phyloP scores from a whole-genome alignment of 2,113 vertebrate species.

The Myiozetetes cayanensis region DNA sequence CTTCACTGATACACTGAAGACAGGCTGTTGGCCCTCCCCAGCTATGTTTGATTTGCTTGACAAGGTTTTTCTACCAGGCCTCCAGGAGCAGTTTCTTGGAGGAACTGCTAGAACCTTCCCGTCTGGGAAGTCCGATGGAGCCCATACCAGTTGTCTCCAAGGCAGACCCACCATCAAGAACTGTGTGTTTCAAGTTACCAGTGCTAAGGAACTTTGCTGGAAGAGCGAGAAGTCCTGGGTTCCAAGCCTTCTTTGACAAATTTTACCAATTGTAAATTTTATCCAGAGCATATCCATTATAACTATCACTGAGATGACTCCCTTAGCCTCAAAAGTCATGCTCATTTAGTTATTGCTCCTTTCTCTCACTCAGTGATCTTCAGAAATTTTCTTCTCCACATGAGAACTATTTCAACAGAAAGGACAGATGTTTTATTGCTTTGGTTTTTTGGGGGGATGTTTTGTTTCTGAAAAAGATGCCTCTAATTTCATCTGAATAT shows the following conservation, averaged over 20 bases:
- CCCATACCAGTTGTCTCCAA: not conserved
- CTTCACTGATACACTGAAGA: not conserved
- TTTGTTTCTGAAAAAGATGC: not conserved
- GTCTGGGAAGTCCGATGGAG: rapidly evolving
- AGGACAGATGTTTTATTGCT: not conserved
- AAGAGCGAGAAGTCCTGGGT: not conserved
- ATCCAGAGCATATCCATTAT: not conserved
- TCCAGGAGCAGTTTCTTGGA: not conserved
- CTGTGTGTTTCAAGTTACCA: not conserved
- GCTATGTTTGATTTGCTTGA: not conserved
- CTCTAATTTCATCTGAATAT: not conserved
- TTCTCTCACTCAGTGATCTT: not conserved
- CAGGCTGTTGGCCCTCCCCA: not conserved
- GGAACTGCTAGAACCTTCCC: not conserved
- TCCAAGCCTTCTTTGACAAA: not conserved
- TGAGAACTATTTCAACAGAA: not conserved
- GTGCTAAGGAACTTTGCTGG: not conserved
- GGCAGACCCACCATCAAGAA: not conserved
- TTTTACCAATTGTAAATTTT: not conserved
- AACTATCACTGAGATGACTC: rapidly evolving
- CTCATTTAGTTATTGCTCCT: not conserved
- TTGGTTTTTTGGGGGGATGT: not conserved
- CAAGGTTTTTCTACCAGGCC: not conserved
- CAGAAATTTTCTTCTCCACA: not conserved
- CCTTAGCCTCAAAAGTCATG: not conserved